Evolutionary conservation across 2,888 invertebrate genomes (phyloP).

Genomic region (Nymphalis polychloros): DNA sequence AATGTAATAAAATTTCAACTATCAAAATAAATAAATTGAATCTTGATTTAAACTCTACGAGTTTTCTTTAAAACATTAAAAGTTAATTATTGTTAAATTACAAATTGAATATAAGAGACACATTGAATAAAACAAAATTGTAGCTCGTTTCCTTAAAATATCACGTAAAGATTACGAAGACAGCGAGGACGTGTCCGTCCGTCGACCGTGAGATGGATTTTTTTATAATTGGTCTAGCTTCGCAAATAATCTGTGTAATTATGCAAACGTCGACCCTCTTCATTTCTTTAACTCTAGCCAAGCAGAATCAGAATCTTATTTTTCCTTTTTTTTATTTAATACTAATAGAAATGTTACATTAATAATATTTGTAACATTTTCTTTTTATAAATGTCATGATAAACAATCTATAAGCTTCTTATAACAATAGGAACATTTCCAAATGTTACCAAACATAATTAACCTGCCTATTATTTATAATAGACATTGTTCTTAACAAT

Average conservation of each 20-base stretch:
- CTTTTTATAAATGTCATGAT: neutral
- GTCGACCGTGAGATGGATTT: conserved; percentile 62
- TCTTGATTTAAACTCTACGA: too few species aligned
- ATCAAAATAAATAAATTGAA: too few species aligned
- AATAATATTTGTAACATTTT: conserved; percentile 21
- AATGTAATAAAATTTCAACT: too few species aligned
- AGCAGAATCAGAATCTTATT: conserved; percentile 63
- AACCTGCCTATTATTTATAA: neutral
- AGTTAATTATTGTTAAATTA: too few species aligned
- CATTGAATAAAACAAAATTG: too few species aligned
- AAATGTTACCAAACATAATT: neutral
- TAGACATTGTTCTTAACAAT: conserved; percentile 5
- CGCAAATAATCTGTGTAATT: conserved; percentile 79
- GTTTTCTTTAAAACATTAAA: too few species aligned
- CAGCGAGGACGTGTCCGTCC: conserved; percentile 13
- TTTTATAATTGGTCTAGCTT: conserved; percentile 76
- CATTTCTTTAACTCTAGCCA: conserved; percentile 61
- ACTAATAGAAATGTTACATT: conserved; percentile 33
- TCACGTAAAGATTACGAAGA: neutral
- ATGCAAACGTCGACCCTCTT: conserved; percentile 79
- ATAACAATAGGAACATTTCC: neutral
- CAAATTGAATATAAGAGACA: too few species aligned
- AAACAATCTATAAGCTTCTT: conserved; percentile 7
- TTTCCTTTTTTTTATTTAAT: conserved; percentile 48
- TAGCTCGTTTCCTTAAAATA: neutral